Base-by-base conservation (phyloP, 2,113 vertebrate species). In the Opisthocomus hoazin region DNA sequence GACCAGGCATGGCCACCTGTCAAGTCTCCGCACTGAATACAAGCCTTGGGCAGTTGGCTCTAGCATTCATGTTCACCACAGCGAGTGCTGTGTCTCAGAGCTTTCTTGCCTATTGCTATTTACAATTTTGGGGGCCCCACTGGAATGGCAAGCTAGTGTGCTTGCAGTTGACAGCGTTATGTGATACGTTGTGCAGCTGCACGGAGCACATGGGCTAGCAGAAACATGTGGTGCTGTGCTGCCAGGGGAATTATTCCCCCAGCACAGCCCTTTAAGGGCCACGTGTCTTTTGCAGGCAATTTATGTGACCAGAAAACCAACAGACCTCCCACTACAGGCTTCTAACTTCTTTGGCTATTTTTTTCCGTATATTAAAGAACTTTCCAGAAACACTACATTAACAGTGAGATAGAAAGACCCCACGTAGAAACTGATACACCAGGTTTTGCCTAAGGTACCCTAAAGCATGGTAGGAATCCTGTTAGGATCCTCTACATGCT, bases 291-390 rank as follows among this genome's bases (percentile, higher is more conserved):
- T 51, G 27, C 65, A 84, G 46, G 27, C 53, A 68, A 60, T 96
- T 95, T 95, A 78, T 78, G 57, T 30, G 60, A 94, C 53, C 69
- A 94, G 64, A 95, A 94, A 91, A 34, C 51, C 60, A 94, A 45
- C 73, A 91, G 56, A 45, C 51, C 60, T 84, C 51, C 56, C 10
- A 12, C 78, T 84, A 68, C 56, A 91, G 84, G 39, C 34, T 75
- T 92, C 54, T 78, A 23, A 89, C 87, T 91, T 93, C 63, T 77
- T 89, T 63, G 36, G 57, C 22, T 81, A 4, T 57, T 48, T 56
- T 13, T 61, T 12, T 5, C 12, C 16, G 1, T 5, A 51, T 24
- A 41, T 66, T 68, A 60, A 56, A 89, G 76, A 90, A 76, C 50
- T 80, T 91, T 82, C 69, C 61, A 94, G 87, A 84, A 95, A 86